Conservation (phyloP, 23 tunicate genomes). For the Trididemnum nubilum region DNA sequence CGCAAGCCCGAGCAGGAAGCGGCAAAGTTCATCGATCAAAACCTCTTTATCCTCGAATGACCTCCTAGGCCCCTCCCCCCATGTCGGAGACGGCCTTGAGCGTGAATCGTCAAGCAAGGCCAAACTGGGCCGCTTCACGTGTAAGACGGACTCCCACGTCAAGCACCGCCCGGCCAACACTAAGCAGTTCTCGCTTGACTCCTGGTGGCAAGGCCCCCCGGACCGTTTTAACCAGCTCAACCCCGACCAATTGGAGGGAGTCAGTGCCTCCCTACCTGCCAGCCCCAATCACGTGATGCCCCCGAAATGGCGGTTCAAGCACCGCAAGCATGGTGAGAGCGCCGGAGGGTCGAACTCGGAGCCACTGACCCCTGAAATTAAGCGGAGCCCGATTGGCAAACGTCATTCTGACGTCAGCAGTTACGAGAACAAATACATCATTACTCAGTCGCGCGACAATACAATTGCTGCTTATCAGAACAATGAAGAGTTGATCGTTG, state of each 20-base stretch:
- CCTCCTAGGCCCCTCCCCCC: background rate
- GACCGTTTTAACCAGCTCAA: background rate
- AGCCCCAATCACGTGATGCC: background rate
- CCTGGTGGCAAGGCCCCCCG: background rate
- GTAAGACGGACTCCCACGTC: background rate
- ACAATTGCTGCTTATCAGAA: background rate
- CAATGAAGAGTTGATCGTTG: constrained; percentile 6
- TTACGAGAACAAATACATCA: background rate
- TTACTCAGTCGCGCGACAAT: background rate
- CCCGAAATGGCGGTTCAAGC: constrained; percentile 1
- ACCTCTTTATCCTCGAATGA: background rate
- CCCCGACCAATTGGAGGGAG: background rate
- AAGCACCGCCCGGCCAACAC: background rate
- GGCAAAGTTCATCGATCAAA: constrained; percentile 1
- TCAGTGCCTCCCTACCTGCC: background rate
- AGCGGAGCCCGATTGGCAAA: background rate
- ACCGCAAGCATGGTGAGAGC: background rate
- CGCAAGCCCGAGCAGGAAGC: constrained; percentile 12
- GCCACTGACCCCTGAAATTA: background rate
- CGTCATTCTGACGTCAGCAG: background rate
- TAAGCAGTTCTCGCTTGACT: background rate
- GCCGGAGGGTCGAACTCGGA: background rate
- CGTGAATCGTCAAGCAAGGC: background rate
- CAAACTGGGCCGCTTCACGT: background rate
- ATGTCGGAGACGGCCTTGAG: background rate